Percentiles rank a stretch among this genome's conserved stretches.
These are phyloP conservation scores for Noctilio leporinus DNA, from an alignment of 2,113 vertebrate genomes.

Conservation along the genomic window DNA sequence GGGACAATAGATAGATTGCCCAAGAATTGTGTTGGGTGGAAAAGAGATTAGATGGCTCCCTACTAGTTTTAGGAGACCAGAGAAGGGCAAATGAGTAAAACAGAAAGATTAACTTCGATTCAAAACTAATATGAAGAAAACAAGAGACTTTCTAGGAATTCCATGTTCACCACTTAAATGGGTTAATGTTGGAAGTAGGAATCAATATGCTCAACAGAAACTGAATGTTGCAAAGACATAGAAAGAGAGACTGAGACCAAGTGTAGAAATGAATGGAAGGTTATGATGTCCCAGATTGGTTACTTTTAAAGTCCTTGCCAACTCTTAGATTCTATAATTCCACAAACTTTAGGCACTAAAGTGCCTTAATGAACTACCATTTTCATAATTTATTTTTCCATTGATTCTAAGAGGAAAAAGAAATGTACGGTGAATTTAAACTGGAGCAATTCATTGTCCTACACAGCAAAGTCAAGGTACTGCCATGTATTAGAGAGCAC, in stretches of 20 bases:
- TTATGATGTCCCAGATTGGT: neutral
- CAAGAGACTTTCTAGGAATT: neutral
- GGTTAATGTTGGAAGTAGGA: neutral
- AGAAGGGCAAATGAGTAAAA: neutral
- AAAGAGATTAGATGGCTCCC: neutral
- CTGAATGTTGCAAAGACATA: neutral
- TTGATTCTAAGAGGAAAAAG: neutral
- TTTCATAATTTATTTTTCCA: neutral
- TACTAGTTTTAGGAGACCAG: neutral
- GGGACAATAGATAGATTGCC: neutral
- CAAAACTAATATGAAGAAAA: neutral
- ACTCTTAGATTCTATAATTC: neutral
- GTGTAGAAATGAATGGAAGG: neutral
- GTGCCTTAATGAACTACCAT: neutral
- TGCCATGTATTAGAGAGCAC: too few relatives aligned
- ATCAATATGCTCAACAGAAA: neutral
- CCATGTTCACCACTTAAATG: neutral
- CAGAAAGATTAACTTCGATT: neutral
- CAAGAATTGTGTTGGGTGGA: neutral
- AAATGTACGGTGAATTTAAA: conserved; percentile 10
- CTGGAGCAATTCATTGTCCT: neutral
- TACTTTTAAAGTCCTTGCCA: neutral
- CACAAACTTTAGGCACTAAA: neutral
- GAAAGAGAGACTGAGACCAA: neutral
- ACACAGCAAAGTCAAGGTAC: neutral